Evolutionary conservation across 1,140 invertebrate genomes (phyloP), one percentile per base, ranked within the genome.

Genomic region (Cyclargus thomasi): DNA sequence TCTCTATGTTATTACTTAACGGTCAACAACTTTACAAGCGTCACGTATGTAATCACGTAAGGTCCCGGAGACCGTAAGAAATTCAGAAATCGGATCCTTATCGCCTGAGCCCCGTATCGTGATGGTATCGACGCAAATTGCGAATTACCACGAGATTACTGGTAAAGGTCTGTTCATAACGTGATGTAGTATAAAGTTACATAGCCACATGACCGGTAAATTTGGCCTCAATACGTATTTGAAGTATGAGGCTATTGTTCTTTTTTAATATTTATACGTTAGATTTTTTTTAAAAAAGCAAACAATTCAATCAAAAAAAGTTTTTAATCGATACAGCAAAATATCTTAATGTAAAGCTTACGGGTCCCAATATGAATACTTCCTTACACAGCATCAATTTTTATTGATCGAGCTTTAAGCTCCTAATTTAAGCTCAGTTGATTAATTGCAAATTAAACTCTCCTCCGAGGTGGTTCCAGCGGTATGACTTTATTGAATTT

Each of bases 401-500:
- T 84, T 78, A 78, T 77, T 80, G 76, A 77, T 76, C 77, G 78
- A 69, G 67, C 73, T 70, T 74, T 78, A 75, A 79, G 67, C 77
- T 78, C 81, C 84, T 87, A 90, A 88, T 87, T 85, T 87, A 83
- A 76, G 74, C 67, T 70, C 65, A 65, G 70, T 83, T 88, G 87
- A 90, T 90, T 88, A 90, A 90, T 88, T 87, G 87, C 83, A 88
- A 84, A 88, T 90, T 90, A 87, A 90, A 85, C 79, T 81, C 74
- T 72, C 76, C 77, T 72, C 75, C 77, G 71, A 72, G 80, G 82
- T 77, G 81, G 82, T 82, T 76, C 75, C 74, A 76, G 68, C 74
- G 76, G 76, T 90, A 90, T 83, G 82, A 88, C 85, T 88, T 90
- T 90, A 88, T 90, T 90, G 85, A 90, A 88, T 90, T 90, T 87